Conservation (phyloP, 2,113 vertebrate genomes). For the Pteruthius melanotis region DNA sequence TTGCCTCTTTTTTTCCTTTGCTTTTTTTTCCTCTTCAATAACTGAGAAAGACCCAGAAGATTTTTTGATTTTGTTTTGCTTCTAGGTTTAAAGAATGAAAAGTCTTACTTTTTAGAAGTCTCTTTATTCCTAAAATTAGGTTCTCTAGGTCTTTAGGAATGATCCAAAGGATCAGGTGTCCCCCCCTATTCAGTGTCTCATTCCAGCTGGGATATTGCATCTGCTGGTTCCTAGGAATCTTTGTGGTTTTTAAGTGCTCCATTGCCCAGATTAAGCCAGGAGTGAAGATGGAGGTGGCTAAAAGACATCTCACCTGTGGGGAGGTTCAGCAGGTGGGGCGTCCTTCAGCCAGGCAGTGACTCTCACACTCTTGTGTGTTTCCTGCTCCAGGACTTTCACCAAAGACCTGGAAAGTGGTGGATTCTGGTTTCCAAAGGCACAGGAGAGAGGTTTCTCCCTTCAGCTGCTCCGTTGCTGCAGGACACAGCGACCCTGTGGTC, state of each 20-base stretch:
- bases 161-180: not conserved
- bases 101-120: not conserved
- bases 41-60: not conserved
- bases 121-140: not conserved
- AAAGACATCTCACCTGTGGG: not conserved
- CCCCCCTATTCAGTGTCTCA: not conserved
- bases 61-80: not conserved
- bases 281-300: fast-evolving
- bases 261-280: not conserved
- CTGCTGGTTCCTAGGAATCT: not conserved
- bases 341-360: not conserved
- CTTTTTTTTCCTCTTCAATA: not conserved
- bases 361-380: not conserved
- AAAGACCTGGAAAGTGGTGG: not conserved
- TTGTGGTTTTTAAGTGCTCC: not conserved
- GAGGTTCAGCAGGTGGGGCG: not conserved
- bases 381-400: not conserved
- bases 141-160: not conserved
- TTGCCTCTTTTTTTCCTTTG: not conserved
- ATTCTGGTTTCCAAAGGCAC: not conserved
- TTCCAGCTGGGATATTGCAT: not conserved
- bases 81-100: not conserved
- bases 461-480: fast-evolving
- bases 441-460: not conserved
- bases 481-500: fast-evolving